A percentile compares a stretch with the other conserved stretches of the same genome.
Evolutionary conservation across 2,113 vertebrate species (phyloP).

Genomic region (Pongo abelii): DNA sequence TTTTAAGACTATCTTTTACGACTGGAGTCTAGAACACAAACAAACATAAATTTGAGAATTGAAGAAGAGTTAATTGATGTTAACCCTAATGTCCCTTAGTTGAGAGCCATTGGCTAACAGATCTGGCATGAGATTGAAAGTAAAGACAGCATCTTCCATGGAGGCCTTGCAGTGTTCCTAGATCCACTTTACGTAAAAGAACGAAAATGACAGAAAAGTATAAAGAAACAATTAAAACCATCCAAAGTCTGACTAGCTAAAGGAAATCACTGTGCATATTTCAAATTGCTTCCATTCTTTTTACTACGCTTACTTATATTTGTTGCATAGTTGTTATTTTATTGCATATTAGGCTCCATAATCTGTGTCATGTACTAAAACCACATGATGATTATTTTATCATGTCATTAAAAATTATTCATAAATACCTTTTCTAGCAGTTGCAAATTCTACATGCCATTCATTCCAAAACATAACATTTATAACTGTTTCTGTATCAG

Average conservation of each 20-base stretch:
- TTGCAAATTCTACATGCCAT: neutral
- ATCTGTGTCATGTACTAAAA: neutral
- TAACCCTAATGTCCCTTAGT: neutral
- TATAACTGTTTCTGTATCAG: neutral
- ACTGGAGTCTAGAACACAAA: neutral
- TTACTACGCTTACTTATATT: neutral
- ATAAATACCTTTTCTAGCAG: neutral
- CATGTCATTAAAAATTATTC: neutral
- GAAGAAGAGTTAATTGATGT: too few species aligned
- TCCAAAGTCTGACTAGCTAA: neutral
- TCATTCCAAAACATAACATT: neutral
- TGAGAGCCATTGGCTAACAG: neutral
- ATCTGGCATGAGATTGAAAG: neutral
- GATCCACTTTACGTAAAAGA: neutral
- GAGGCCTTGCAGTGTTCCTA: neutral
- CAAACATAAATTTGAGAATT: neutral
- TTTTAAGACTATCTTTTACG: neutral
- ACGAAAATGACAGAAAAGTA: neutral
- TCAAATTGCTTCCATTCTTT: neutral
- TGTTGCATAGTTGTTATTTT: neutral
- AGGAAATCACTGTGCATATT: neutral
- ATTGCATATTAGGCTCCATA: neutral
- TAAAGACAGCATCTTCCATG: neutral
- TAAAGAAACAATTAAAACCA: neutral
- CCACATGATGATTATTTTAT: neutral